These are phyloP conservation scores for Hemichromis elongatus DNA, from an alignment of 2,113 vertebrate species.

Conservation along the genomic window DNA sequence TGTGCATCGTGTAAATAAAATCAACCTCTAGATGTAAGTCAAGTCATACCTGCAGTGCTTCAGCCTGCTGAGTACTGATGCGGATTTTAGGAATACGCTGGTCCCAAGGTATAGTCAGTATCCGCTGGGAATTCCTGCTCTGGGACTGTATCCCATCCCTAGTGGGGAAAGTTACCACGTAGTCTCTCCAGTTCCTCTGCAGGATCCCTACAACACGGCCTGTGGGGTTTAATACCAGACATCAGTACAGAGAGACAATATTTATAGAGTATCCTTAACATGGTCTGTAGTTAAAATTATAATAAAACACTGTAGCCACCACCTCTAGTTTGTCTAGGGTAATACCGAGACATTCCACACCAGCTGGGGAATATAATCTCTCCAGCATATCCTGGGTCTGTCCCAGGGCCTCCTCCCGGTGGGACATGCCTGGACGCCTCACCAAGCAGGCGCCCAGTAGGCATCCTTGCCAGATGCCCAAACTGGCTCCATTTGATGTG, in stretches of 20 bases:
- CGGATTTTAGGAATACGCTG: slow-evolving; percentile 91
- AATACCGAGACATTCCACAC: not conserved
- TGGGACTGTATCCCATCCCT: slow-evolving; percentile 84
- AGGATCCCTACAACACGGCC: slow-evolving; percentile 88
- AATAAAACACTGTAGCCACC: not conserved
- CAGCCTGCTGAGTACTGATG: slow-evolving; percentile 91
- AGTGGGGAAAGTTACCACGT: slow-evolving; percentile 90
- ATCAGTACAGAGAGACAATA: not conserved
- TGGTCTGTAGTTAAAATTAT: not conserved
- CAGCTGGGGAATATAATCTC: not conserved
- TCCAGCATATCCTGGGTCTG: not conserved
- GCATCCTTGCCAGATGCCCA: not conserved
- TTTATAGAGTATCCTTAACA: not conserved
- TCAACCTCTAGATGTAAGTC: not conserved
- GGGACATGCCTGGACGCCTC: not conserved
- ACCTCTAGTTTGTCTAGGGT: not conserved
- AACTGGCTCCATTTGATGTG: not conserved
- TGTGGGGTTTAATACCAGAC: not conserved
- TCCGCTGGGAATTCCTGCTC: slow-evolving; percentile 82
- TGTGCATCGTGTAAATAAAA: not conserved
- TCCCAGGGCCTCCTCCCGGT: not conserved
- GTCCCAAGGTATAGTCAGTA: slow-evolving; percentile 91
- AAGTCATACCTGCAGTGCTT: slow-evolving; percentile 82
- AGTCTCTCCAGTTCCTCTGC: slow-evolving; percentile 96
- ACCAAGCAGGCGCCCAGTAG: not conserved